Percentiles rank a stretch among this genome's conserved stretches.
Conservation (phyloP, 2,113 vertebrate species). For the Isurus oxyrinchus region DNA sequence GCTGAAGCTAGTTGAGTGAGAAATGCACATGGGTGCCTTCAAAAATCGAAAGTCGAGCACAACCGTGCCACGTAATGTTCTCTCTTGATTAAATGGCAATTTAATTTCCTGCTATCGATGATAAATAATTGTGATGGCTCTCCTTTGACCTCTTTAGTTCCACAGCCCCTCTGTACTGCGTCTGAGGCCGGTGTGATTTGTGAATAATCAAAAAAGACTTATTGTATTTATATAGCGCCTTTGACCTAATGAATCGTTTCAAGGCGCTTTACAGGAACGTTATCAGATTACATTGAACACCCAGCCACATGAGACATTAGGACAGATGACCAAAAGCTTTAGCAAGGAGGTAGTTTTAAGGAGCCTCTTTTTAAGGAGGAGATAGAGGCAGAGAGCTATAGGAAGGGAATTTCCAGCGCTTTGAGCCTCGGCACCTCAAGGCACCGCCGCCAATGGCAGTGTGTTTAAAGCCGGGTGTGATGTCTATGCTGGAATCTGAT, state of each 20-base stretch:
- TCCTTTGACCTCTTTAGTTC: not conserved
- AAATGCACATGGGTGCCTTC: not conserved
- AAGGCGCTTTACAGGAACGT: not conserved
- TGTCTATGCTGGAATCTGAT: not conserved
- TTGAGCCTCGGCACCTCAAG: too few species aligned
- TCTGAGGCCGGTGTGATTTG: not conserved
- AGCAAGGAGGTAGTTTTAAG: not conserved
- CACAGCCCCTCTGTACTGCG: not conserved
- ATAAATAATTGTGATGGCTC: not conserved
- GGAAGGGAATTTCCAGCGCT: not conserved
- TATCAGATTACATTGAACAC: not conserved
- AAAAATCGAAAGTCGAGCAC: not conserved
- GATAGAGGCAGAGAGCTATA: not conserved
- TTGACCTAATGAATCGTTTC: not conserved
- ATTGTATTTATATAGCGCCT: conserved; percentile 7
- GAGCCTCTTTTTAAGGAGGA: not conserved
- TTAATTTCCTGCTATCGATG: not conserved
- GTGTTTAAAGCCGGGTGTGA: too few species aligned
- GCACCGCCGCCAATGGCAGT: too few species aligned
- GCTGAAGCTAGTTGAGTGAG: not conserved
- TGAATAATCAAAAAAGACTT: not conserved
- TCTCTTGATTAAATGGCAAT: not conserved
- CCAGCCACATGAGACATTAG: not conserved
- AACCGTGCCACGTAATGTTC: not conserved
- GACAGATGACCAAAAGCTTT: not conserved